These are phyloP conservation scores for Drosophila oshimai DNA, from an alignment of 1,140 invertebrate species.

Conservation along the genomic window DNA sequence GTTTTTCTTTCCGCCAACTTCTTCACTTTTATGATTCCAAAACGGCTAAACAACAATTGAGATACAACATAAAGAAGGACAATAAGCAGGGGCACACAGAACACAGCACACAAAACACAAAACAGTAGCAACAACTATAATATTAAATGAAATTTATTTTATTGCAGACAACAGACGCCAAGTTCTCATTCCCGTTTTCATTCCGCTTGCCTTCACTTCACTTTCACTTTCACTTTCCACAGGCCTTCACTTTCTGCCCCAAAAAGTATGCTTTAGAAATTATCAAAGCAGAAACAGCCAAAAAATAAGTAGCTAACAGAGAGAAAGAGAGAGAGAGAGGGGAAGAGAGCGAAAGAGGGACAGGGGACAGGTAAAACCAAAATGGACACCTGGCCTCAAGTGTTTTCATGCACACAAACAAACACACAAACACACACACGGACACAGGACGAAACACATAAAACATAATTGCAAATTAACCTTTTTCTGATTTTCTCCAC, in stretches of 20 bases:
- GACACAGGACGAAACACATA: conserved; percentile 15
- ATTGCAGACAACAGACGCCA: conserved; percentile 55
- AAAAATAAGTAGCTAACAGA: background rate
- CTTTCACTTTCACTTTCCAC: background rate
- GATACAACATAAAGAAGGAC: conserved; percentile 40
- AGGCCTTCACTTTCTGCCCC: conserved; percentile 11
- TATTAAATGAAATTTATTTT: conserved; percentile 69
- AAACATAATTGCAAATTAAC: conserved; percentile 57
- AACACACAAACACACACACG: background rate
- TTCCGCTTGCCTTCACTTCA: background rate
- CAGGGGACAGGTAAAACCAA: conserved; percentile 15
- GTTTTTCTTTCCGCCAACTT: conserved; percentile 41
- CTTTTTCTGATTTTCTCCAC: conserved; percentile 49
- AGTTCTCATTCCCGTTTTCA: conserved; percentile 17
- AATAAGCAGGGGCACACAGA: conserved; percentile 15
- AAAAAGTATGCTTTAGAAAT: conserved; percentile 46
- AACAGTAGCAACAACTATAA: conserved; percentile 35
- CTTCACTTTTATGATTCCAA: conserved; percentile 58
- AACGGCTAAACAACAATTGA: conserved; percentile 47
- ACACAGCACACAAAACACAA: too few relatives aligned
- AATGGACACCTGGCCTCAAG: conserved; percentile 54
- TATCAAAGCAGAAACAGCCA: conserved; percentile 30
- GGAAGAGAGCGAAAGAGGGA: background rate
- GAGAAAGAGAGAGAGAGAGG: background rate
- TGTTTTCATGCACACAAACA: conserved; percentile 18